Evolutionary conservation across 2,888 invertebrate species (phyloP).

Genomic region (Acronicta leporina): DNA sequence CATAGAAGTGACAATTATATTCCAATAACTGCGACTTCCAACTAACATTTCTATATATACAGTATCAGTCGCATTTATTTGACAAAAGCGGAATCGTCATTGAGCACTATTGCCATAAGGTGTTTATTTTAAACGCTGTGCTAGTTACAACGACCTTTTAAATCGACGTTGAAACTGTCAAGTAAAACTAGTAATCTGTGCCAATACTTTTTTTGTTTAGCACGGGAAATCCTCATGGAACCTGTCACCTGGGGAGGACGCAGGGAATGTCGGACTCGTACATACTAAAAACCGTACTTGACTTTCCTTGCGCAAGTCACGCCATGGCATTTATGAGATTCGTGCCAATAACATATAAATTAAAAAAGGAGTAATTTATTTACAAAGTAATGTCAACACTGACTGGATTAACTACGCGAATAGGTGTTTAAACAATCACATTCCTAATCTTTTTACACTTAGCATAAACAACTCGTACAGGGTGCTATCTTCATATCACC

Average conservation of each 20-base stretch:
- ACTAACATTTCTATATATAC: slow-evolving; percentile 39
- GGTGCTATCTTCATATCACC: slow-evolving; percentile 47
- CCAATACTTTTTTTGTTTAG: too few species aligned
- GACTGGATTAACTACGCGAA: slow-evolving; percentile 4
- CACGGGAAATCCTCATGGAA: too few species aligned
- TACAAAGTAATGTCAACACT: slow-evolving; percentile 34
- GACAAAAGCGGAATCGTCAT: slow-evolving; percentile 33
- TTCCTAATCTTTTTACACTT: slow-evolving; percentile 52
- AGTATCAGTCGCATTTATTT: slow-evolving; percentile 46
- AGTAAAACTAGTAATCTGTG: not conserved
- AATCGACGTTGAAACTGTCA: not conserved
- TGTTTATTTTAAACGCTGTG: slow-evolving; percentile 1
- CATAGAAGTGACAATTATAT: slow-evolving; percentile 1
- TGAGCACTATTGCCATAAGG: slow-evolving; percentile 4
- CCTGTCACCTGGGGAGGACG: too few species aligned
- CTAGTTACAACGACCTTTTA: not conserved
- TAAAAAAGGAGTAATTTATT: slow-evolving; percentile 20
- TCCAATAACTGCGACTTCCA: slow-evolving; percentile 17
- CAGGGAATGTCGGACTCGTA: too few species aligned
- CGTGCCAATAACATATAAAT: slow-evolving; percentile 8
- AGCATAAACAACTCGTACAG: slow-evolving; percentile 38
- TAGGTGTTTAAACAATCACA: slow-evolving; percentile 47
- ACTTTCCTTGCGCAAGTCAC: too few species aligned
- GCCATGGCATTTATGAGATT: too few species aligned
- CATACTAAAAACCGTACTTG: too few species aligned